Evolutionary conservation across 2,888 invertebrate species (phyloP).

Genomic region (Apamea anceps): DNA sequence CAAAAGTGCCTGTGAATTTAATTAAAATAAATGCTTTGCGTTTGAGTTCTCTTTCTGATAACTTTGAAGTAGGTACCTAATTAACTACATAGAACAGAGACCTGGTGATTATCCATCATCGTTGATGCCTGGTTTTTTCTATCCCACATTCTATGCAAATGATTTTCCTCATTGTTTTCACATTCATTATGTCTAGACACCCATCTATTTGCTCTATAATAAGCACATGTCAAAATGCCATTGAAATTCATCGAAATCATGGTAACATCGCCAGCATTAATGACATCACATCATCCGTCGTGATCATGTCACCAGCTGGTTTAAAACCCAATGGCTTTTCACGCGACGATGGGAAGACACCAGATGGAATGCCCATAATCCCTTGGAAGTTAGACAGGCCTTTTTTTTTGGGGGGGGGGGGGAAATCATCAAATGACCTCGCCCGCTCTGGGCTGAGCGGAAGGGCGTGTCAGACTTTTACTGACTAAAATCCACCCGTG

Average conservation of each 20-base stretch:
- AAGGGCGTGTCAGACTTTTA: too few species aligned
- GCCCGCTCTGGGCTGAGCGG: too few species aligned
- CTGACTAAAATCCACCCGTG: too few species aligned
- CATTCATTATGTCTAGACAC: background rate
- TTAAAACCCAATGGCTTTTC: too few species aligned
- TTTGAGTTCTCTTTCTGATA: background rate
- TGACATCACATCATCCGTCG: background rate
- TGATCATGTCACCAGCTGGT: background rate
- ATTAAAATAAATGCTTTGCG: too few species aligned
- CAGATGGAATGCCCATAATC: too few species aligned
- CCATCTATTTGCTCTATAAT: constrained; percentile 23
- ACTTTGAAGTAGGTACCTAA: too few species aligned
- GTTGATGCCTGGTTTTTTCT: constrained; percentile 15
- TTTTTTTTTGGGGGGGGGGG: too few species aligned
- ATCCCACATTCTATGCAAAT: constrained; percentile 26
- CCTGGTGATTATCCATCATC: constrained; percentile 6
- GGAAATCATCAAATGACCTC: too few species aligned
- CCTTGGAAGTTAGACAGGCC: too few species aligned
- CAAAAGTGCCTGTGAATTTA: too few species aligned
- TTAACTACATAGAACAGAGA: background rate
- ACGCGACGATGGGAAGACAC: too few species aligned
- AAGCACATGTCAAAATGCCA: constrained; percentile 28
- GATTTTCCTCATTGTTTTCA: constrained; percentile 7
- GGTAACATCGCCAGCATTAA: background rate
- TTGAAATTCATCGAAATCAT: background rate